These are phyloP conservation scores for Emydoidea blandingii DNA, from an alignment of 2,797 vertebrate species.

Conservation along the genomic window DNA sequence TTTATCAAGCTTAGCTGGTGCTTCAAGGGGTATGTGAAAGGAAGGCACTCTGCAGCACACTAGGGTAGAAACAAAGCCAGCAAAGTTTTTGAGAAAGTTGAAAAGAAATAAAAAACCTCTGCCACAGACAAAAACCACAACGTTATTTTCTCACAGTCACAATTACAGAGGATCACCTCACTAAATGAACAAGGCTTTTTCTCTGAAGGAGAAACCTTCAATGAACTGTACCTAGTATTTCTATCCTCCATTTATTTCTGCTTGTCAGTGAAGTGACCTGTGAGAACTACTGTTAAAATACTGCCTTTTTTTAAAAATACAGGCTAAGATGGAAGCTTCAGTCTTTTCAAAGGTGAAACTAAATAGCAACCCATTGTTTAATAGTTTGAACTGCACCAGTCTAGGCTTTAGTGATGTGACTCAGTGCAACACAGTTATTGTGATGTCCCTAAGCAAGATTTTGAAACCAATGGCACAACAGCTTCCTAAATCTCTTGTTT, in stretches of 20 bases:
- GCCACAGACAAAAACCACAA: conserved; percentile 62
- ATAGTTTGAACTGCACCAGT: not conserved
- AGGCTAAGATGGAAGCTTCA: conserved; percentile 14
- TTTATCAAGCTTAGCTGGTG: conserved; percentile 12
- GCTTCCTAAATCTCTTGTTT: not conserved
- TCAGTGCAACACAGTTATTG: not conserved
- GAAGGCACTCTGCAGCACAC: not conserved
- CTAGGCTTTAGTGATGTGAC: accelerated
- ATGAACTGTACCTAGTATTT: not conserved
- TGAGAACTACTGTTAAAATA: not conserved
- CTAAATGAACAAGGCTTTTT: conserved; percentile 15
- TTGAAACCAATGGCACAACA: not conserved
- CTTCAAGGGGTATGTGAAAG: conserved; percentile 44
- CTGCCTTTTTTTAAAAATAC: not conserved
- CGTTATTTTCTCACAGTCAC: conserved; percentile 62
- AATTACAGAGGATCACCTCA: conserved; percentile 46
- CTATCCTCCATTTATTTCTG: conserved; percentile 1
- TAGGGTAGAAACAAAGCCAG: conserved; percentile 47
- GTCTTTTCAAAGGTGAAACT: conserved; percentile 31
- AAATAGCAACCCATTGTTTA: not conserved
- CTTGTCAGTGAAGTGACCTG: conserved; percentile 7
- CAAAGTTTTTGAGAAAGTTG: conserved; percentile 6
- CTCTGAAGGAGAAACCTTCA: not conserved
- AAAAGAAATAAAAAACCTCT: conserved; percentile 30
- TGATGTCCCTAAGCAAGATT: not conserved